Evolutionary conservation across 2,113 vertebrate genomes (phyloP).

Genomic region (Xiphophorus hellerii): DNA sequence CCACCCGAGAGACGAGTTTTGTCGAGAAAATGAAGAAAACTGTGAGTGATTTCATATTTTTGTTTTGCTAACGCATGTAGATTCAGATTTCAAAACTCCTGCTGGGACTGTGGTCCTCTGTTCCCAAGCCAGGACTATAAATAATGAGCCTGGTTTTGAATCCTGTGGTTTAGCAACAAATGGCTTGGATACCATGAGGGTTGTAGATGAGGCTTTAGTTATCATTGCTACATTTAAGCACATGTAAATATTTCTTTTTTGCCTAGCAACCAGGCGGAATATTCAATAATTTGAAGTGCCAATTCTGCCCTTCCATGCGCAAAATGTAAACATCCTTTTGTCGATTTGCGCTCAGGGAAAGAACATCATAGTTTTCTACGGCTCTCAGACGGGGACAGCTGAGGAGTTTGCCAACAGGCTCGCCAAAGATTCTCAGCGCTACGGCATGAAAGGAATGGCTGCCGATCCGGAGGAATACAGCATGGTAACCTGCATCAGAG

Average conservation of each 20-base stretch:
- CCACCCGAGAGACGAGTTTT: slow-evolving; percentile 90
- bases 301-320: background rate
- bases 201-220: slow-evolving; percentile 12
- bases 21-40: slow-evolving; percentile 99
- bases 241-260: background rate
- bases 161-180: slow-evolving; percentile 59
- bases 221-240: background rate
- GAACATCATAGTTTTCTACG: slow-evolving; percentile 96
- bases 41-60: slow-evolving; percentile 76
- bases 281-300: background rate
- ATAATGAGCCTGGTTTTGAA: slow-evolving; percentile 37
- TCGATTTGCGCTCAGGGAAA: slow-evolving; percentile 79
- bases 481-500: slow-evolving; percentile 81
- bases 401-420: slow-evolving; percentile 96
- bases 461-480: slow-evolving; percentile 97
- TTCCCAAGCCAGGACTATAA: slow-evolving; percentile 25
- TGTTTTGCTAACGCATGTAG: slow-evolving; percentile 4
- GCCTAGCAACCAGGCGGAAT: background rate
- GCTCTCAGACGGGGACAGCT: slow-evolving; percentile 95
- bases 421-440: slow-evolving; percentile 95
- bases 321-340: background rate
- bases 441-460: slow-evolving; percentile 94
- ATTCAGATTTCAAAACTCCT: slow-evolving; percentile 17
- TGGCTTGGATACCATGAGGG: slow-evolving; percentile 41
- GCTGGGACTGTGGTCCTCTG: background rate